These are phyloP conservation scores for Pediacus dermestoides DNA, from an alignment of 2,888 invertebrate species.

Conservation along the genomic window DNA sequence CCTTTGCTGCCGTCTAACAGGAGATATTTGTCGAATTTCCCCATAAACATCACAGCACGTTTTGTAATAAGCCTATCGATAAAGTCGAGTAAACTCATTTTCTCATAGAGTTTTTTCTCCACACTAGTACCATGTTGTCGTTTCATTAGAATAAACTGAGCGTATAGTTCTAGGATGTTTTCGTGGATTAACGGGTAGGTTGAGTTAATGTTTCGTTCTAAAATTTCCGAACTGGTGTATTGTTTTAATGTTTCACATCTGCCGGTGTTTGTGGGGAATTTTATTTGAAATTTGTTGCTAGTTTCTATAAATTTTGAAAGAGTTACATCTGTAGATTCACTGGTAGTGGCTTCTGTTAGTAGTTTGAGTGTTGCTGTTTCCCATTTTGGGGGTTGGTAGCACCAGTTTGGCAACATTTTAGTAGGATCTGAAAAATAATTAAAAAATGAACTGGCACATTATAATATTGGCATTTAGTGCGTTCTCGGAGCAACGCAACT, in stretches of 20 bases:
- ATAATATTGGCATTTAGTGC: too few relatives aligned
- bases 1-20: conserved; percentile 48
- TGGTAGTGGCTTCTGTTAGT: too few relatives aligned
- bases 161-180: conserved; percentile 58
- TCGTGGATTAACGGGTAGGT: conserved; percentile 70
- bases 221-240: conserved; percentile 18
- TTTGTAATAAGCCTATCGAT: conserved; percentile 54
- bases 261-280: conserved; percentile 46
- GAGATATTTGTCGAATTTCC: conserved; percentile 29
- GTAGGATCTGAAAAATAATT: too few relatives aligned
- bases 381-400: too few relatives aligned
- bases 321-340: too few relatives aligned
- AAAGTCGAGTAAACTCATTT: conserved; percentile 51
- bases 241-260: conserved; percentile 35
- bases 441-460: too few relatives aligned
- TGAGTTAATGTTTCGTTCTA: conserved; percentile 53
- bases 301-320: conserved; percentile 43
- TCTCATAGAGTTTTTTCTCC: conserved; percentile 33
- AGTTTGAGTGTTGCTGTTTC: too few relatives aligned
- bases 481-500: too few relatives aligned
- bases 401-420: too few relatives aligned
- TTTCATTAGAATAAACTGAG: conserved; percentile 64
- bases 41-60: conserved; percentile 53
- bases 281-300: conserved; percentile 45
- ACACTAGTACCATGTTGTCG: conserved; percentile 35